Percentiles rank a stretch among this genome's conserved stretches.
phyloP scores from a whole-genome alignment of 2,113 vertebrate genomes.

The Physeter macrocephalus region DNA sequence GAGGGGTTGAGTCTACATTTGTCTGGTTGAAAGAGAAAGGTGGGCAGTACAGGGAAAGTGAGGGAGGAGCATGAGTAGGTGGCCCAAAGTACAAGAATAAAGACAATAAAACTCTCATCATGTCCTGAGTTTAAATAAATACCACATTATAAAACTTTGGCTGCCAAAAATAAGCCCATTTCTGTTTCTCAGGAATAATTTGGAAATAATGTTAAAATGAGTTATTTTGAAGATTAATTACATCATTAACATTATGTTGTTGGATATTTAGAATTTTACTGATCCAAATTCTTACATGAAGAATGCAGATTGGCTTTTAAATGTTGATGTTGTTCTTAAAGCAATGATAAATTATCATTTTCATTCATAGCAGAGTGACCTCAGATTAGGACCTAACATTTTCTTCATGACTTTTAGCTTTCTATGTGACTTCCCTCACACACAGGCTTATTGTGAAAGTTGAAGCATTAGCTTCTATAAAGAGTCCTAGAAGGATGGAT shows the following conservation, averaged over 20 bases:
- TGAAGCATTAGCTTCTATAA: constrained; percentile 17
- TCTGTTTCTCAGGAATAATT: constrained; percentile 67
- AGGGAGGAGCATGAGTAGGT: constrained; percentile 67
- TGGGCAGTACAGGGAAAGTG: constrained; percentile 60
- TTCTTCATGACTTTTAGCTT: constrained; percentile 41
- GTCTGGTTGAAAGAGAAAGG: constrained; percentile 39
- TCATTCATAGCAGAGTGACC: constrained; percentile 36
- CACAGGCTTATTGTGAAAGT: constrained; percentile 27
- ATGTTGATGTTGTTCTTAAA: constrained; percentile 49
- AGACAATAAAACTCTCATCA: constrained; percentile 68
- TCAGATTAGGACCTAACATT: constrained; percentile 41
- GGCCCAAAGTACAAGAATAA: constrained; percentile 69
- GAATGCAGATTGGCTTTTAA: constrained; percentile 35
- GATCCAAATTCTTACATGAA: constrained; percentile 41
- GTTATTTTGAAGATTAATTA: constrained; percentile 70
- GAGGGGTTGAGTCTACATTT: constrained; percentile 32
- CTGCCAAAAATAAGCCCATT: constrained; percentile 72
- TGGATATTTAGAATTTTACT: constrained; percentile 60
- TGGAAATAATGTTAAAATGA: constrained; percentile 70
- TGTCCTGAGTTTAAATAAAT: constrained; percentile 73
- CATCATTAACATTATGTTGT: constrained; percentile 58
- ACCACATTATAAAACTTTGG: constrained; percentile 68
- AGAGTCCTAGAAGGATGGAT: background rate
- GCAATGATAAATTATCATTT: constrained; percentile 39
- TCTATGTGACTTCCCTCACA: background rate